These are phyloP conservation scores for Acrocephalus kingi DNA, from an alignment of 2,113 vertebrate species.

Conservation along the genomic window DNA sequence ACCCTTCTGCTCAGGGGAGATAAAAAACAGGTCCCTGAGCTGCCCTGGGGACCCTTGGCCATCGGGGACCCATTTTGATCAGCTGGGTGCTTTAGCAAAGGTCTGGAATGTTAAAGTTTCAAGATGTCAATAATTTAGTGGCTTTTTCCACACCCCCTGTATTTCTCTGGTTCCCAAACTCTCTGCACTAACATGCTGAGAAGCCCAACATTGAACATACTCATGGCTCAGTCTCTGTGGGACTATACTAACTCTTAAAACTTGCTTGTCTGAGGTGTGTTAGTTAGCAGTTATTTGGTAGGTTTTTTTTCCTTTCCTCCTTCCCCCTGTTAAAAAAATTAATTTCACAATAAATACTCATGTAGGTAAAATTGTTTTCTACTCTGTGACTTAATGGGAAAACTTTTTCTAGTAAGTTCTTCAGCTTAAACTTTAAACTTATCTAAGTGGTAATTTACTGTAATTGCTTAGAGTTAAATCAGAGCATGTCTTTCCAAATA, in stretches of 20 bases:
- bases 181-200: not conserved
- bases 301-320: not conserved
- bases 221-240: not conserved
- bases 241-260: not conserved
- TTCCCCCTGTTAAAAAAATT: not conserved
- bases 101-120: not conserved
- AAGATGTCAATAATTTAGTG: rapidly evolving
- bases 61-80: not conserved
- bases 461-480: constrained; percentile 1
- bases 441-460: not conserved
- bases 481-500: not conserved
- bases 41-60: not conserved
- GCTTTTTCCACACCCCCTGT: not conserved
- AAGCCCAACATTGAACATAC: not conserved
- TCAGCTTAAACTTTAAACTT: not conserved
- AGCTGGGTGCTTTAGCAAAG: not conserved
- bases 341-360: not conserved
- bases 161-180: not conserved
- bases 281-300: not conserved
- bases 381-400: not conserved
- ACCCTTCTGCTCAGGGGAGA: not conserved
- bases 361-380: not conserved
- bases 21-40: not conserved
- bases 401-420: not conserved
- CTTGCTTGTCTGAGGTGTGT: not conserved